phyloP scores from a whole-genome alignment of 2,797 vertebrate genomes.

The Channallabes apus region DNA sequence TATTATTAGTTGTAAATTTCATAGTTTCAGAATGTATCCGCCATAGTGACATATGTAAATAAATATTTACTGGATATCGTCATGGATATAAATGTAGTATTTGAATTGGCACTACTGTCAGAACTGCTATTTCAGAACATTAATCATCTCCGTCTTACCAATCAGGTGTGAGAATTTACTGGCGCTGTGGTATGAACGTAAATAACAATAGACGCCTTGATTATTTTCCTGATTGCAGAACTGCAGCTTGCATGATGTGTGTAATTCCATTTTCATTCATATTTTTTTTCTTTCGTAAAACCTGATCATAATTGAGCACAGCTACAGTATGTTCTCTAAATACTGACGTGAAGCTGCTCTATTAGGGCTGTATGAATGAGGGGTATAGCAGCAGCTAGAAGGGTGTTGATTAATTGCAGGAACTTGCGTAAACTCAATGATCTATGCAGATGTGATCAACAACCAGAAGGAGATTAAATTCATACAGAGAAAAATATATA shows the following conservation, averaged over 20 bases:
- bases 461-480: conserved; percentile 3
- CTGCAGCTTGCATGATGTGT: neutral
- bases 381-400: neutral
- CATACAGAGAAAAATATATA: neutral
- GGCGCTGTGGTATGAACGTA: neutral
- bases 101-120: neutral
- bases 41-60: neutral
- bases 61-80: neutral
- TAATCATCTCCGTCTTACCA: neutral
- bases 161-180: neutral
- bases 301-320: too few species aligned
- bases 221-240: neutral
- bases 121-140: neutral
- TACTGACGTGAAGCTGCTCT: neutral
- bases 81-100: neutral
- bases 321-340: neutral
- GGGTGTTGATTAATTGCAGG: conserved; percentile 8
- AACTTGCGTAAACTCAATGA: conserved; percentile 14
- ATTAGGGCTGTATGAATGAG: neutral
- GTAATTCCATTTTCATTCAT: neutral
- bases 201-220: neutral
- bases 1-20: neutral
- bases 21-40: neutral
- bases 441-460: conserved; percentile 18
- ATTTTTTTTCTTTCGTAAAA: neutral